phyloP scores from a whole-genome alignment of 2,888 invertebrate genomes.

The Globia sparganii region DNA sequence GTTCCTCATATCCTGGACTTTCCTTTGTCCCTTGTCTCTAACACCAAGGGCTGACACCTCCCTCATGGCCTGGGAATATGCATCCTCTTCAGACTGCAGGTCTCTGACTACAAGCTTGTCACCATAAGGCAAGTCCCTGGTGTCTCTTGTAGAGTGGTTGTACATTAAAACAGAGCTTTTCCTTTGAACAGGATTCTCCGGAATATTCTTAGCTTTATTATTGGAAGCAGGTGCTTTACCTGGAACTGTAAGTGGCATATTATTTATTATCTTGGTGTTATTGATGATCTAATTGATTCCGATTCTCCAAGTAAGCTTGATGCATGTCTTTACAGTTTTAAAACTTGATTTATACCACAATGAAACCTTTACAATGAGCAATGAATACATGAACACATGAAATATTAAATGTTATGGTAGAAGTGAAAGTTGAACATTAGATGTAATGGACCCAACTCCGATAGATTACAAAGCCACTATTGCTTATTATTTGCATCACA shows the following conservation, averaged over 20 bases:
- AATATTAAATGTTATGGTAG: slow-evolving; percentile 11
- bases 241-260: slow-evolving; percentile 65
- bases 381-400: slow-evolving; percentile 20
- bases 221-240: slow-evolving; percentile 65
- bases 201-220: slow-evolving; percentile 68
- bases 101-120: slow-evolving; percentile 78
- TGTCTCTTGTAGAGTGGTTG: slow-evolving; percentile 82
- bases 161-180: slow-evolving; percentile 81
- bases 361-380: slow-evolving; percentile 35
- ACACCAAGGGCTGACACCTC: slow-evolving; percentile 68
- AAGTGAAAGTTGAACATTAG: slow-evolving; percentile 7
- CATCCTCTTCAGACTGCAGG: slow-evolving; percentile 78
- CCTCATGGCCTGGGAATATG: slow-evolving; percentile 83
- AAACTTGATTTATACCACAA: not conserved
- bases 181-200: slow-evolving; percentile 66
- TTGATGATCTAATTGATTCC: not conserved
- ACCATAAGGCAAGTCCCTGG: slow-evolving; percentile 72
- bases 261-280: not conserved
- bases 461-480: slow-evolving; percentile 52
- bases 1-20: slow-evolving; percentile 77
- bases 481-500: slow-evolving; percentile 51
- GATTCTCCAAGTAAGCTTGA: slow-evolving; percentile 28
- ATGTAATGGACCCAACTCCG: slow-evolving; percentile 45
- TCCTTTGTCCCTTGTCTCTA: slow-evolving; percentile 72
- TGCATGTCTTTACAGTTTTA: slow-evolving; percentile 22